Evolutionary conservation across 2,797 vertebrate species (phyloP).

Genomic region (Hirundo rustica): DNA sequence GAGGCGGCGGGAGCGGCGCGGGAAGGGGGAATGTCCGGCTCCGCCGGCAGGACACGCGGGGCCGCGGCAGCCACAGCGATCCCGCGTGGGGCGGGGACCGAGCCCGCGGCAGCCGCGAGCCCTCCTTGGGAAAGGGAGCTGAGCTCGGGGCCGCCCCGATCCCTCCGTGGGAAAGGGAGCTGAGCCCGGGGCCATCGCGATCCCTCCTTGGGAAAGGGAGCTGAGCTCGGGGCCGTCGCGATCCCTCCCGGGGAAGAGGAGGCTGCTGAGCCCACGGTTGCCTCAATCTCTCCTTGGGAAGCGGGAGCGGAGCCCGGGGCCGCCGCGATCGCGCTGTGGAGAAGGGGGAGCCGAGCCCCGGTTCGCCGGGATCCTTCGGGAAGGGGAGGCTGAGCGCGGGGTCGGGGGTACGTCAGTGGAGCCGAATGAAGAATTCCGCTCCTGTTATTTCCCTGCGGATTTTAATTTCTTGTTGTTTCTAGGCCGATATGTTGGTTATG

Average conservation of each 20-base stretch:
- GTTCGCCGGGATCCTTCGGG: background rate
- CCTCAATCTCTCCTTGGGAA: accelerated
- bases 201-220: no score
- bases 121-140: background rate
- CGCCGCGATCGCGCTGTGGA: background rate
- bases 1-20: background rate
- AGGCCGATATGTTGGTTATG: background rate
- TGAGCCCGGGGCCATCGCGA: no score
- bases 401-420: background rate
- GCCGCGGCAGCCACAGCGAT: background rate
- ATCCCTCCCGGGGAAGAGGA: no score
- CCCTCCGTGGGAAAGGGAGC: no score
- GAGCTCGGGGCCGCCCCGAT: background rate
- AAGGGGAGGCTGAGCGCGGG: background rate
- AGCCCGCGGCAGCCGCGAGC: background rate
- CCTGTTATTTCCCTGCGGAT: background rate
- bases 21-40: background rate
- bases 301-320: background rate
- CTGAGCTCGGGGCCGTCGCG: accelerated
- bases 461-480: background rate
- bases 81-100: background rate
- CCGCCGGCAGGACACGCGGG: background rate
- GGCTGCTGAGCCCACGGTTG: background rate
- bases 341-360: no score
- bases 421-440: background rate